Evolutionary conservation across 2,888 invertebrate genomes (phyloP), one percentile per base, ranked within the genome.

Genomic region (Tinea trinotella): DNA sequence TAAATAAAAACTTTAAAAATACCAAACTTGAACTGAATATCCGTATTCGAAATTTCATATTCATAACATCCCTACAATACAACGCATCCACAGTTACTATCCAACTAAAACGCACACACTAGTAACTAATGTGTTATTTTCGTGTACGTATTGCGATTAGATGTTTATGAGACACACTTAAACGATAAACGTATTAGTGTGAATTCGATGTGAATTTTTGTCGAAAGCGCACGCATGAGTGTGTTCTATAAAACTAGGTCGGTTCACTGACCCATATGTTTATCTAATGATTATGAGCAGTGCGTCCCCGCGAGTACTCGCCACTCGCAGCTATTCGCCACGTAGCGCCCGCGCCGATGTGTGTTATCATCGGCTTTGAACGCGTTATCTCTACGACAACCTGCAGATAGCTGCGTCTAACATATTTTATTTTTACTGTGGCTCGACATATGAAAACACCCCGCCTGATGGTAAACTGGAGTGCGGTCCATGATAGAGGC

Each of bases 231-330:
- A 66, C 73, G 71, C 74, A 73, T 72, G 61, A 61, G 65, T 66
- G 63, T 62, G 64, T 36, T 64, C 70, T 65, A 69, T 60, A 67
- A 76, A 85, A 80, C 79, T 85, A 65, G 85, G 85, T 83, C 84
- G 81, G 85, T 84, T 85, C 85, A 85, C 71, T 79, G 83, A 82
- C 84, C 85, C 70, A 84, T 83, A 79, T 85, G 85, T 85, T 85
- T 85, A 83, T 84, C 84, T 84, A 82, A 74, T 70, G 75, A 81
- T 80, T 78, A 80, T 49, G 18, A 24, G 17, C 18, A 34, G 36
- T 20, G 53, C 54, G 55, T 46, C 50, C n/a, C 52, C 52, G 57
- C 49, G 54, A 12, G 35, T 30, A 49, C 49, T 48, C 48, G 56
- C 22, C 55, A 30, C 13, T 34, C 54, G 50, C 56, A 17, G 48